Percentiles rank a stretch among this genome's conserved stretches.
phyloP scores from a whole-genome alignment of 2,888 invertebrate genomes.

The Resseliella maxima region DNA sequence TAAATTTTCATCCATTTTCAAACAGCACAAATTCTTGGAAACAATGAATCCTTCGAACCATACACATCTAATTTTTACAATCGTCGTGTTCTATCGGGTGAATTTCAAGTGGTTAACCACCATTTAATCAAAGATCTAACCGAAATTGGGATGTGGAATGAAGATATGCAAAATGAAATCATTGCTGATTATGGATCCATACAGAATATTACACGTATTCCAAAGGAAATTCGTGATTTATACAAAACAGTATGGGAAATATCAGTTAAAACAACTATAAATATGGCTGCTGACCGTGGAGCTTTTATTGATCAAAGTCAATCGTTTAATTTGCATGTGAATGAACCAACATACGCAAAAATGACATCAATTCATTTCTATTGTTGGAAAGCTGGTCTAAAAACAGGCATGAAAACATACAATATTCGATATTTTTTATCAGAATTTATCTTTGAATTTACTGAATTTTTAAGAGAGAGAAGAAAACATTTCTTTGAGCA shows the following conservation, averaged over 20 bases:
- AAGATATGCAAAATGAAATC: conserved; percentile 93
- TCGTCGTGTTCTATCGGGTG: conserved; percentile 92
- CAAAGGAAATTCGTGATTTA: conserved; percentile 83
- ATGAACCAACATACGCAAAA: conserved; percentile 92
- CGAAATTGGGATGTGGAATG: conserved; percentile 91
- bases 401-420: too few relatives aligned
- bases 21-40: conserved; percentile 98
- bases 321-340: conserved; percentile 96
- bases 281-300: conserved; percentile 98
- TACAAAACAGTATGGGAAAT: conserved; percentile 99
- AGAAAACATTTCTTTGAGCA: too few relatives aligned
- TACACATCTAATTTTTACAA: conserved; percentile 98
- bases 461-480: too few relatives aligned
- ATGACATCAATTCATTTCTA: conserved; percentile 98
- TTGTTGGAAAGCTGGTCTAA: conserved; percentile 95
- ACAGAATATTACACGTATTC: conserved; percentile 87
- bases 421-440: too few relatives aligned
- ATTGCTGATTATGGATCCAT: conserved; percentile 93
- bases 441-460: too few relatives aligned
- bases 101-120: conserved; percentile 96
- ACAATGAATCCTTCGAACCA: conserved; percentile 98
- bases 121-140: conserved; percentile 94
- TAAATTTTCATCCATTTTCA: too few relatives aligned
- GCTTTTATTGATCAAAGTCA: conserved; percentile 99
- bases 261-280: conserved; percentile 88